phyloP scores from a whole-genome alignment of 2,113 vertebrate species.

The Aviceda subcristata region DNA sequence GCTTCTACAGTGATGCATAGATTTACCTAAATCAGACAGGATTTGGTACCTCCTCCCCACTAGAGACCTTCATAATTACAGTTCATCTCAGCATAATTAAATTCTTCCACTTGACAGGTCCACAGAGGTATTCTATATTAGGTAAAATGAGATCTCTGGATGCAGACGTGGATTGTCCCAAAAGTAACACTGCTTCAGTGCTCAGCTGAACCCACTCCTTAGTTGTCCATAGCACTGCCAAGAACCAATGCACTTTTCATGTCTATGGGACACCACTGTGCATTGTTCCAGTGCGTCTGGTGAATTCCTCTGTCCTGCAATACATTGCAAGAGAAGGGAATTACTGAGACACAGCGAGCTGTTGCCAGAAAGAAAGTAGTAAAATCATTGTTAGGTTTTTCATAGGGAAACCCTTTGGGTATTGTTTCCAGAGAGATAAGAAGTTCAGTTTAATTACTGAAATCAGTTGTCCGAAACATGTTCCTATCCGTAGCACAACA shows the following conservation, averaged over 20 bases:
- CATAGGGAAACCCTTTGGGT: not conserved
- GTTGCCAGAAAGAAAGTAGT: not conserved
- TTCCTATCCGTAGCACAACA: not conserved
- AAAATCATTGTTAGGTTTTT: not conserved
- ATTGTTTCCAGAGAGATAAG: not conserved
- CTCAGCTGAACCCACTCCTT: not conserved
- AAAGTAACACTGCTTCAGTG: not conserved
- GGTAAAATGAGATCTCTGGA: not conserved
- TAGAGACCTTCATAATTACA: not conserved
- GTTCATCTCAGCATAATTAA: not conserved
- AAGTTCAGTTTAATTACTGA: conserved; percentile 8
- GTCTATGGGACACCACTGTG: not conserved
- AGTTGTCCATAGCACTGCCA: not conserved
- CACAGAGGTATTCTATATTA: not conserved
- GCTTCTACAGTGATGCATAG: not conserved
- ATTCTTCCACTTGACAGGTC: not conserved
- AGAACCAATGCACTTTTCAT: not conserved
- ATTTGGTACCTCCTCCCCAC: not conserved
- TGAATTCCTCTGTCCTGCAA: not conserved
- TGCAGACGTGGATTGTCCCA: not conserved
- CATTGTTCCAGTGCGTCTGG: not conserved
- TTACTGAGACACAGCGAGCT: not conserved
- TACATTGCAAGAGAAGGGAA: not conserved
- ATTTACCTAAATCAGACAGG: not conserved
- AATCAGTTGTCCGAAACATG: not conserved